A percentile compares a stretch with the other conserved stretches of the same genome.
Conservation (phyloP, 2,888 invertebrate genomes). For the Cryptops parisi region DNA sequence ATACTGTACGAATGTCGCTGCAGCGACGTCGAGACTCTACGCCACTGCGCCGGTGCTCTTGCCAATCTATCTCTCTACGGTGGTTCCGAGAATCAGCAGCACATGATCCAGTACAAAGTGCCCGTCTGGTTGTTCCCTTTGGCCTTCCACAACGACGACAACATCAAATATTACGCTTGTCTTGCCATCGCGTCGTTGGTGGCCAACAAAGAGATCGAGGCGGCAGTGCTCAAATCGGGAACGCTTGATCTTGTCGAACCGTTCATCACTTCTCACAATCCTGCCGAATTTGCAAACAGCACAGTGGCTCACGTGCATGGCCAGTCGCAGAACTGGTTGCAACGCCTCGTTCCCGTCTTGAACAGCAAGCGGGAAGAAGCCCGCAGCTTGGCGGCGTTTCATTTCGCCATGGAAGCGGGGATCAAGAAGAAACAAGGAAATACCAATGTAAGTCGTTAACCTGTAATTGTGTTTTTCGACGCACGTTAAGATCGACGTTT, state of each 20-base stretch:
- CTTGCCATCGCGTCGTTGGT: slow-evolving; percentile 91
- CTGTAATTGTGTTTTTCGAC: slow-evolving; percentile 1
- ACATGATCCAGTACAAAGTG: slow-evolving; percentile 87
- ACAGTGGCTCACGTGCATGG: slow-evolving; percentile 88
- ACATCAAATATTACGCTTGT: slow-evolving; percentile 96
- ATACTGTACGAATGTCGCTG: slow-evolving; percentile 89
- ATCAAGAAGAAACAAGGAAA: slow-evolving; percentile 90
- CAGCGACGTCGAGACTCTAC: slow-evolving; percentile 76
- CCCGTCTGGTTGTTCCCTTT: slow-evolving; percentile 96
- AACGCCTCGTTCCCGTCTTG: slow-evolving; percentile 80
- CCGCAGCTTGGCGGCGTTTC: slow-evolving; percentile 90
- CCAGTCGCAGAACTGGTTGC: slow-evolving; percentile 88
- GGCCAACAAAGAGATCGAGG: slow-evolving; percentile 95
- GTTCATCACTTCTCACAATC: slow-evolving; percentile 86
- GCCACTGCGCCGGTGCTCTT: slow-evolving; percentile 92
- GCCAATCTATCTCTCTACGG: slow-evolving; percentile 94
- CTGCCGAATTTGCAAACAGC: slow-evolving; percentile 84
- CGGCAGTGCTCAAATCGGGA: slow-evolving; percentile 89
- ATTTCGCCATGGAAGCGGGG: slow-evolving; percentile 96
- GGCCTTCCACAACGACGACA: slow-evolving; percentile 92
- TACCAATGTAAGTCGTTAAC: slow-evolving; percentile 39
- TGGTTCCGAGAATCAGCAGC: slow-evolving; percentile 91
- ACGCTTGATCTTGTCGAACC: slow-evolving; percentile 93
- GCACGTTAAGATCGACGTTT: neutral
- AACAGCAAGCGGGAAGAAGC: slow-evolving; percentile 93